Evolutionary conservation across 2,888 invertebrate species (phyloP), one percentile per base, ranked within the genome.

Genomic region (Parapristionchus giblindavisi): DNA sequence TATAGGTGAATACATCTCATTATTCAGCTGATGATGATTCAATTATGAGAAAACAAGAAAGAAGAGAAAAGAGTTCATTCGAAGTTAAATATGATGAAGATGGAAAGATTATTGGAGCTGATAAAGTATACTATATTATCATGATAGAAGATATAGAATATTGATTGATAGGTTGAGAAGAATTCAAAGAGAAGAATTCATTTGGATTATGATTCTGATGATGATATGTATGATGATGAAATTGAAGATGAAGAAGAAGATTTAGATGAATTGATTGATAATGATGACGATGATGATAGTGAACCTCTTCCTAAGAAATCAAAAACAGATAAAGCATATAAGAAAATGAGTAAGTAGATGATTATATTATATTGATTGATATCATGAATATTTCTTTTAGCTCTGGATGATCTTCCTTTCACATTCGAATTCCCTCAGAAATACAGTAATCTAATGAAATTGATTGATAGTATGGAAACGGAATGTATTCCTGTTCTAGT

Each of bases 401-500:
- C 17, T 5, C 56, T 71, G 24, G 54, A 36, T 34, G 70, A 71
- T 38, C 70, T 83, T 29, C 83, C 83, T n/a, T 83, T 83, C 60
- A 78, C 78, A 6, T 81, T 83, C 54, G 76, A 79, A 56, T 76
- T 82, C 77, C 83, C 83, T 6, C 77, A 80, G 38, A 81, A 79
- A 40, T 83, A 80, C 61, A 58, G 70, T 34, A 76, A 77, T 51
- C 78, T 81, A 65, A 78, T 77, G 21, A 75, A 72, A 24, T 60
- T 81, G 14, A 68, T 80, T 0, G 74, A 78, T 27, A 74, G 77
- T 24, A 74, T 78, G 76, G 81, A 77, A 36, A 54, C 83, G 90
- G 91, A 71, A 11, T 71, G 70, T 27, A 40, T 71, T 54, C 56
- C 38, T 34, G 38, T 40, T 6, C 54, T 11, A 90, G 92, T 1